Base-by-base conservation (phyloP, 2,888 invertebrate species). In the Perizoma affinitatum region DNA sequence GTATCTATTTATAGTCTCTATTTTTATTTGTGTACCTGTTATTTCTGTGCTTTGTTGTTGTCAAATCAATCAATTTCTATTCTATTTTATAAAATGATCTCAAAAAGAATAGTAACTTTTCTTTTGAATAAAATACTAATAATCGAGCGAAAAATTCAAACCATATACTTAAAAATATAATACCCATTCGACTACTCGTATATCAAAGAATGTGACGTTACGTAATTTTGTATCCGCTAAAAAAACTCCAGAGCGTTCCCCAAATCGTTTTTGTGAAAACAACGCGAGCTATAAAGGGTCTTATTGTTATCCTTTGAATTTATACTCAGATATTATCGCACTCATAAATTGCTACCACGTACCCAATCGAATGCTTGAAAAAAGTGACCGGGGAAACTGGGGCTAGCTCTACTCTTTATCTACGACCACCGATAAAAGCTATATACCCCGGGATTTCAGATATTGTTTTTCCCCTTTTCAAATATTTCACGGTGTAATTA, bases 291-390 rank as follows among this genome's bases (percentile, higher is more conserved):
- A 91, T 90, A 90, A 90, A 90, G 83, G 88, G 85, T 86, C 87
- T 90, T 90, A 90, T 88, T 88, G 89, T 90, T 90, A 90, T 90
- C 90, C 90, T 89, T 87, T 88, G 89, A 89, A 90, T 90, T 91
- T 90, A 91, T 90, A 88, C 87, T 87, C 88, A 84, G 88, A 89
- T 90, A 88, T 89, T 88, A 90, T 90, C 88, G 87, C 83, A 72
- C 80, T 79, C 86, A 88, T 89, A 89, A 89, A 90, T 89, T 88
- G 84, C 83, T 80, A 82, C 83, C 80, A 82, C 84, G 85, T 85
- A 83, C 84, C 72, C 80, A 86, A 84, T 86, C 83, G 80, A 76
- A 79, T 79, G 77, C 80, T 80, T 77, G 78, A 83, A 86, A 86
- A 68, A 86, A 87, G 81, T 87, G 86, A 86, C 87, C 87, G 71